phyloP scores from a whole-genome alignment of 2,888 invertebrate species.

The Quadriops clusia region DNA sequence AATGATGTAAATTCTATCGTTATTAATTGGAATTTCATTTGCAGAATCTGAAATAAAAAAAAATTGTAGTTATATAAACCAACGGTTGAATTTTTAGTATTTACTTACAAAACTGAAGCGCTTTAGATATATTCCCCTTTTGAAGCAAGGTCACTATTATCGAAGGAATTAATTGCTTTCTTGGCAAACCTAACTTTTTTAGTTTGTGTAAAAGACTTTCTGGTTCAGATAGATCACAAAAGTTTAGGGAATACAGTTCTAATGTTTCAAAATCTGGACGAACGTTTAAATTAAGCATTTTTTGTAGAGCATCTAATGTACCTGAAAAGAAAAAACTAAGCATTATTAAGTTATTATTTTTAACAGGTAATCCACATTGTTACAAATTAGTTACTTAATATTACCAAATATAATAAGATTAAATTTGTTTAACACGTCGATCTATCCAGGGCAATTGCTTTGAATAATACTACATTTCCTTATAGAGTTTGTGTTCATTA shows the following conservation, averaged over 20 bases:
- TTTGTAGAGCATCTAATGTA: conserved; percentile 40
- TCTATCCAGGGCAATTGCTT: no score
- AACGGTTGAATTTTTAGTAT: conserved; percentile 9
- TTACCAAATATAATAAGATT: no score
- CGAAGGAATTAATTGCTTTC: conserved; percentile 18
- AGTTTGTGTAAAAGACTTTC: conserved; percentile 40
- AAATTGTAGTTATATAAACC: background rate
- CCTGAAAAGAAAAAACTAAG: conserved; percentile 31
- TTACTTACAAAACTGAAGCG: conserved; percentile 40
- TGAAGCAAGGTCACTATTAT: conserved; percentile 38
- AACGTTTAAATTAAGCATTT: conserved; percentile 44
- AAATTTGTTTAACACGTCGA: no score
- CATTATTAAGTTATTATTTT: no score
- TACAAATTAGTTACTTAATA: no score
- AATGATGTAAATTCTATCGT: conserved; percentile 37
- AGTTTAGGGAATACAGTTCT: conserved; percentile 41
- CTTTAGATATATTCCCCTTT: conserved; percentile 36
- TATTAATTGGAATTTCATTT: conserved; percentile 39
- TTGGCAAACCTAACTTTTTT: conserved; percentile 32
- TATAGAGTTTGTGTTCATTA: no score
- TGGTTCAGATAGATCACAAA: conserved; percentile 40
- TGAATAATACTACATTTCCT: no score
- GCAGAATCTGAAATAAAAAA: conserved; percentile 15
- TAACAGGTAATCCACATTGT: no score
- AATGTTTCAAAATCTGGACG: conserved; percentile 47